Evolutionary conservation across 2,888 invertebrate genomes (phyloP), one percentile per base, ranked within the genome.

Genomic region (Tenthredo scrophulariae): DNA sequence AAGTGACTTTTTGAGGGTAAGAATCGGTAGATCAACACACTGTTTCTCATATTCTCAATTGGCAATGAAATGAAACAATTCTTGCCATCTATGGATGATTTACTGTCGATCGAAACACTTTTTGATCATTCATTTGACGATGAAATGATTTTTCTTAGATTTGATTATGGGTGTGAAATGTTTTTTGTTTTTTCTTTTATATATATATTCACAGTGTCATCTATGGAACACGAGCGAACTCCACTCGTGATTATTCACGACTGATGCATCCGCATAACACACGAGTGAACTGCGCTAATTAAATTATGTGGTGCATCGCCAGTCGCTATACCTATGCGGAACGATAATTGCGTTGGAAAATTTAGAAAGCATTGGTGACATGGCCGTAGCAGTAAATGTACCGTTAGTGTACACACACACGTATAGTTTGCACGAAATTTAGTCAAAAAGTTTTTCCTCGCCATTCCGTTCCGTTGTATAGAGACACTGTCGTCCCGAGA

Each of bases 181-280:
- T 40, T 40, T 43, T 40, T 72, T n/a, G 2, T 33, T 33, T 2
- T 33, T 33, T 33, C 0, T 33, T 33, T 33, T 33, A 4, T 33
- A 33, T 33, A 29, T 29, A 2, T 40, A 43, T 15, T 4, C 22
- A 13, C 43, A 2, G 22, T 33, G 18, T 43, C 40, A 72, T 22
- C 18, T 4, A 43, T 72, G 22, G 29, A 22, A 72, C 10, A 22
- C 5, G 15, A 29, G 15, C 10, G 6, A 72, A 72, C 72, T 72
- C 40, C 43, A 37, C 40, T 72, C 72, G 43, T 72, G 43, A 72
- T 72, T 72, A 72, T 72, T 72, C 72, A 72, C 72, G 72, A 43
- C 72, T 72, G 72, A 72, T 72, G 72, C 72, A 43, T 72, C 72
- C 43, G 72, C 72, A 72, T 72, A 72, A 72, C 40, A 72, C 72